Base-by-base conservation (phyloP, 2,888 invertebrate genomes). In the Adelognathus sp. region DNA sequence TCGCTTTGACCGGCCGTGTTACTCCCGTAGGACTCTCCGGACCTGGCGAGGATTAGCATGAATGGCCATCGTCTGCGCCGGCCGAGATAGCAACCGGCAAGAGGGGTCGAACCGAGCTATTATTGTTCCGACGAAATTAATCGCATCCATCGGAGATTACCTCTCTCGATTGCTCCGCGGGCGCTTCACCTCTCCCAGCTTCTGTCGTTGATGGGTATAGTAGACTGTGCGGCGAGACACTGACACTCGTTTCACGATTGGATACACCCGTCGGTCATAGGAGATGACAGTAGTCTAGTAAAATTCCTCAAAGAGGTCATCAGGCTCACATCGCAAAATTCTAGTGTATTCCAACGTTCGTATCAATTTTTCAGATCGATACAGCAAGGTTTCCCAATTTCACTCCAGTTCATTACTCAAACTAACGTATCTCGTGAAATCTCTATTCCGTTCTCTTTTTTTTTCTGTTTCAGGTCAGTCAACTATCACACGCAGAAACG, bases 71-170 rank as follows among this genome's bases (percentile, higher is more conserved):
- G 86, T 87, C 87, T 88, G 87, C 83, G 81, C 83, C 80, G 82
- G 81, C 78, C 80, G 84, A 86, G 88, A 88, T 88, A 88, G 86
- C 87, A 85, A 83, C 84, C 80, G 78, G 21, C 21, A 50, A 50
- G 50, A 24, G 50, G 50, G 60, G 71, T 56, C 56, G 72, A 76
- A 76, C 54, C 60, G 61, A 80, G 81, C 85, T 84, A 87, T 88
- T 89, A 89, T 88, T 89, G 86, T 84, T 82, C 83, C 79, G 81
- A 84, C 74, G 83, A 88, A 87, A 89, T 89, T 89, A 88, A 88
- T 89, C 86, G 86, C 86, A 83, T 86, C 86, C 84, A 86, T 86
- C 85, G 86, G 81, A 81, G 86, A 88, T 89, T 87, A 88, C 82
- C 63, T 24, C 39, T 81, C 78, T 80, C 84, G 83, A 87, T 86